Conservation (phyloP, 2,888 invertebrate species). For the Drosophila gaucha region DNA sequence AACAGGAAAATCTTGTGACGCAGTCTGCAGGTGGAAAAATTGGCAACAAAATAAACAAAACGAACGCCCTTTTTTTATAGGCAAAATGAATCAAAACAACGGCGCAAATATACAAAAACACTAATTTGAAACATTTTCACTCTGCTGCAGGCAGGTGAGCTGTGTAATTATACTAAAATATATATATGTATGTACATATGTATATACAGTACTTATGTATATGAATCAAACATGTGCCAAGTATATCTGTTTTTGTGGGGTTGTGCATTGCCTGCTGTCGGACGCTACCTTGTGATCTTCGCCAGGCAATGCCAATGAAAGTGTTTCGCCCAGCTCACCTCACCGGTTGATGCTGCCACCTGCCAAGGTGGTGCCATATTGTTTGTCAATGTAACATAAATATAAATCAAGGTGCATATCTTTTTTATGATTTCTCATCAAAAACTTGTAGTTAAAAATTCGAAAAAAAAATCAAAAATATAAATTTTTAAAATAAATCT, state of each 20-base stretch:
- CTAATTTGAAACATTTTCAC: conserved; percentile 42
- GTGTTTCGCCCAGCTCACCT: conserved; percentile 41
- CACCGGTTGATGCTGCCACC: conserved; percentile 60
- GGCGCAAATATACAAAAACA: conserved; percentile 57
- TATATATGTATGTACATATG: conserved; percentile 3
- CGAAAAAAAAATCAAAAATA: neutral
- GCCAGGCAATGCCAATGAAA: conserved; percentile 70
- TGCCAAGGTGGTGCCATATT: conserved; percentile 57
- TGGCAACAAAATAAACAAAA: conserved; percentile 51
- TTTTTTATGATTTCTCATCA: conserved; percentile 51
- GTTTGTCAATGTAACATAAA: conserved; percentile 66
- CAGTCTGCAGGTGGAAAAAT: conserved; percentile 70
- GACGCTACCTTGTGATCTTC: conserved; percentile 67
- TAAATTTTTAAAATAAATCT: neutral
- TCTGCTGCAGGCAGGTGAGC: conserved; percentile 62
- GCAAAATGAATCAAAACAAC: conserved; percentile 27
- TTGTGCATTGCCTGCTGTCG: conserved; percentile 32
- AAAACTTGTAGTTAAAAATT: neutral
- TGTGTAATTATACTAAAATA: conserved; percentile 9
- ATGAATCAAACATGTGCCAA: conserved; percentile 16
- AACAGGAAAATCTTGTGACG: conserved; percentile 75
- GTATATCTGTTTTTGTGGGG: conserved; percentile 7
- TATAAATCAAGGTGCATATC: conserved; percentile 63
- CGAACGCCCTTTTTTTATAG: conserved; percentile 39
- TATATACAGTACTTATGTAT: conserved; percentile 11